phyloP scores from a whole-genome alignment of 2,888 invertebrate species.

The Allygus modestus region DNA sequence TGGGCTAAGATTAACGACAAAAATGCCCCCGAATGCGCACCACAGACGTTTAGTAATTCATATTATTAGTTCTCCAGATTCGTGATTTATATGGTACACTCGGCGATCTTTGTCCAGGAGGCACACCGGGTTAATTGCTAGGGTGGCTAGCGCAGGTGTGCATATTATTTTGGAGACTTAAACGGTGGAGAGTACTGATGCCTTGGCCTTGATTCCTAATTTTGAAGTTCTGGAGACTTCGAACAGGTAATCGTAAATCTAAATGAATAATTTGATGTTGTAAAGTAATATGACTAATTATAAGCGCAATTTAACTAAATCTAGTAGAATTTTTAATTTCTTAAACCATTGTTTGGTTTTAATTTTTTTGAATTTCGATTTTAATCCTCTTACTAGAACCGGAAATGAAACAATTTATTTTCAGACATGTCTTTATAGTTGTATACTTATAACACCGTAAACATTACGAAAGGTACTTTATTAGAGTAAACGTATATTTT shows the following conservation, averaged over 20 bases:
- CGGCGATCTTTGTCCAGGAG: background rate
- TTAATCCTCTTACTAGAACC: no score
- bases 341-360: no score
- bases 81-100: background rate
- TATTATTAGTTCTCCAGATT: constrained; percentile 1
- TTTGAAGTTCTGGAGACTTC: background rate
- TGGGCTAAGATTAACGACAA: constrained; percentile 22
- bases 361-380: no score
- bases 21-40: constrained; percentile 6
- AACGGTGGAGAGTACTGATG: background rate
- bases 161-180: background rate
- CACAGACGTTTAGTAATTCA: background rate
- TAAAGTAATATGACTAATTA: no score
- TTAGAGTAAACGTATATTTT: no score
- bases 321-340: no score
- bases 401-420: no score
- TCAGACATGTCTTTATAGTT: no score
- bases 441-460: no score
- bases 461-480: no score
- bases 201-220: background rate
- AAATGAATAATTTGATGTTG: no score
- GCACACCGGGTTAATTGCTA: background rate
- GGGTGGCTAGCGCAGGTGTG: background rate
- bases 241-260: background rate
- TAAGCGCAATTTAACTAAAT: no score